Conservation (phyloP, 2,888 invertebrate species). For the Scaptomyza cyrtandrae region DNA sequence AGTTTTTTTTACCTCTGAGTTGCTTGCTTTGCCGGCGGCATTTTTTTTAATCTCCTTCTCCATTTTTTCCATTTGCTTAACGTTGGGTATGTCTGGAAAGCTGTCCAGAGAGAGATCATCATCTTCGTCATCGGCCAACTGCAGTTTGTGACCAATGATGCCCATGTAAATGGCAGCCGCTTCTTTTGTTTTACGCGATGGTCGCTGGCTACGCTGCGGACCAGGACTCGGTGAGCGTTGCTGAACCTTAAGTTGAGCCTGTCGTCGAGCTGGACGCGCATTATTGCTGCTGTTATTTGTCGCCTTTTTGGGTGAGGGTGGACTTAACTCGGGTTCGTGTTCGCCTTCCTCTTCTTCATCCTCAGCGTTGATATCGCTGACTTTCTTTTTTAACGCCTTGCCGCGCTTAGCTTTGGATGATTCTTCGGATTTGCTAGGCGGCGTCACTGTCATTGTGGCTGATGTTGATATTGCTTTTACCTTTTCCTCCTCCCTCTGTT, state of each 20-base stretch:
- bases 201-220: constrained; percentile 84
- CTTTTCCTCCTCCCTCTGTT: constrained; percentile 23
- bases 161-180: constrained; percentile 91
- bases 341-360: constrained; percentile 31
- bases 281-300: constrained; percentile 18
- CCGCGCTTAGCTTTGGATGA: constrained; percentile 43
- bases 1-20: constrained; percentile 23
- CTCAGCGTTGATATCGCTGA: no score
- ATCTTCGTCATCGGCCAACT: constrained; percentile 87
- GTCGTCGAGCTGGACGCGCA: constrained; percentile 61
- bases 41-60: constrained; percentile 86
- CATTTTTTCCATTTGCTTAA: constrained; percentile 87
- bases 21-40: constrained; percentile 60
- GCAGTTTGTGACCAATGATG: constrained; percentile 89
- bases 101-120: constrained; percentile 88
- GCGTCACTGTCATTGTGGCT: background rate
- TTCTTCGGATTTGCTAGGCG: constrained; percentile 29
- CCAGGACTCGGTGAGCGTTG: constrained; percentile 45
- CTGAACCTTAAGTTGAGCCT: constrained; percentile 38
- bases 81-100: constrained; percentile 89
- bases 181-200: constrained; percentile 90
- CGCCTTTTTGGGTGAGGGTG: constrained; percentile 66
- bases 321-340: constrained; percentile 36
- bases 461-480: constrained; percentile 9
- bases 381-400: constrained; percentile 63